Conservation (phyloP, 2,888 invertebrate genomes). For the Trichopoda pennipes region DNA sequence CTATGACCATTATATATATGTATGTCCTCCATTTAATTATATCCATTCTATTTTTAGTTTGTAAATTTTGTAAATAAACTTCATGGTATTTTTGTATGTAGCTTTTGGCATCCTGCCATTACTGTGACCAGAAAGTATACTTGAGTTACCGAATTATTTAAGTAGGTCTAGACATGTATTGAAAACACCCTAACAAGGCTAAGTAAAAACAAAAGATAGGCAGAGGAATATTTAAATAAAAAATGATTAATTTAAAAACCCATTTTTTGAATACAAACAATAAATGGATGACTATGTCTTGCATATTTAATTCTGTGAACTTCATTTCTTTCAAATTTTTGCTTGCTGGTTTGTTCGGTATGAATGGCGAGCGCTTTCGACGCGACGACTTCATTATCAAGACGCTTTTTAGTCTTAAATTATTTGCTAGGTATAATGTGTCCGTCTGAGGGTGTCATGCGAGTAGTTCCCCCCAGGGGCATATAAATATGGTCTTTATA, state of each 20-base stretch:
- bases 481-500: no score
- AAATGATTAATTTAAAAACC: neutral
- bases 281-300: no score
- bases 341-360: no score
- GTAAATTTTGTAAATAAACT: constrained; percentile 44
- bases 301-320: no score
- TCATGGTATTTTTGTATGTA: constrained; percentile 27
- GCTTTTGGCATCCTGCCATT: constrained; percentile 76
- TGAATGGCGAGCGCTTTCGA: no score
- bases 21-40: constrained; percentile 56
- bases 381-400: no score
- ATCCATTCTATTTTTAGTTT: constrained; percentile 66
- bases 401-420: no score
- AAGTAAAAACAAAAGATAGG: neutral
- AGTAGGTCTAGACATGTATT: constrained; percentile 70
- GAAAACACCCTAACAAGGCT: neutral
- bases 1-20: constrained; percentile 38
- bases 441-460: no score
- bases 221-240: neutral
- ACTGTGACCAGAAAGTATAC: constrained; percentile 72
- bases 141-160: constrained; percentile 67
- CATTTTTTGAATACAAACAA: no score
- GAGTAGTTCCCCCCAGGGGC: no score
- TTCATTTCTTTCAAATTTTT: no score
- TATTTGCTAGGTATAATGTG: no score